Evolutionary conservation across 2,888 invertebrate genomes (phyloP), one percentile per base, ranked within the genome.

Genomic region (Scrobipalpa atriplicella): DNA sequence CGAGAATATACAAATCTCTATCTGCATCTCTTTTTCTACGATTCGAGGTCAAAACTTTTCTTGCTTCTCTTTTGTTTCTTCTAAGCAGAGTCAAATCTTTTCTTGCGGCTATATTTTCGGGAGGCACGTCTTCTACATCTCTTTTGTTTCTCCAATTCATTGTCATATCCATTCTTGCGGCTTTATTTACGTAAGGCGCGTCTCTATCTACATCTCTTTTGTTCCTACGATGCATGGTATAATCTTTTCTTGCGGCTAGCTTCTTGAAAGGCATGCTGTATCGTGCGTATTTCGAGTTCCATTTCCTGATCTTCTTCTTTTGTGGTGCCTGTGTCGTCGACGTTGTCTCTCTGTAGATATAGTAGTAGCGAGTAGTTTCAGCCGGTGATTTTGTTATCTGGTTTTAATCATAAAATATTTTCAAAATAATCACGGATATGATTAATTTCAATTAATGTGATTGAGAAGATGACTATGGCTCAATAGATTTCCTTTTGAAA

Each of bases 191-290:
- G 29, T 3, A 29, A 29, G 29, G 29, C 29, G 29, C 2, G 29
- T 29, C 5, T 29, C 81, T 74, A 9, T 80, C 80, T 0, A 75
- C 61, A 1, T 83, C 75, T 66, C 89, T 76, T 67, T 77, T 86
- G 0, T 73, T 76, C 62, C 87, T 79, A 38, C 16, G 47, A 16
- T 47, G 47, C 8, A 47, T 10, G n/a, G 47, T 47, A 16, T 3
- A 47, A n/a, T 78, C 80, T 65, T 73, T 83, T 54, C 75, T 79
- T 0, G 64, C n/a, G 19, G 81, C 80, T 47, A 83, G 69, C 29
- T 81, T 86, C 19, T 89, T 84, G 68, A 85, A 89, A 0, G 90
- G 87, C 80, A 84, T 81, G 0, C 83, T 87, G 61, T 90, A 82
- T 64, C 88, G 78, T 0, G 78, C 68, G 0, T 81, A 58, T 69